A percentile compares a stretch with the other conserved stretches of the same genome.
These are phyloP conservation scores for Oreortyx pictus DNA, from an alignment of 2,797 vertebrate genomes.

Conservation along the genomic window DNA sequence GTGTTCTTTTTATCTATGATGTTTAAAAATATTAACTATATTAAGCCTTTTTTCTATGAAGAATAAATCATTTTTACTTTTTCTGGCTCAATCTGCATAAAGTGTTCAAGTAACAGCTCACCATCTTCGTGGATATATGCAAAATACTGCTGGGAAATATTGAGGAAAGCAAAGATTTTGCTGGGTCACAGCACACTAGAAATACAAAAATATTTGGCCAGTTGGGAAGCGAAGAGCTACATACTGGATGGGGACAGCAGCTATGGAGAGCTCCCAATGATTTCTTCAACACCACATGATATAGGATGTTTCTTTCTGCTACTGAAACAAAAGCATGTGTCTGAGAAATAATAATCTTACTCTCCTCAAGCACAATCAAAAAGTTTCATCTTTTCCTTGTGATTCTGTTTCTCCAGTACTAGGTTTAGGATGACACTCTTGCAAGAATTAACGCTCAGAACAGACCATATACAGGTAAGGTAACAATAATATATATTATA, in stretches of 20 bases:
- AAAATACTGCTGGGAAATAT: not conserved
- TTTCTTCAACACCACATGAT: not conserved
- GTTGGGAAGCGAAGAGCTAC: not conserved
- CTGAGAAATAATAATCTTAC: not conserved
- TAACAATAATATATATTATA: no score
- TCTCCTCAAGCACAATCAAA: not conserved
- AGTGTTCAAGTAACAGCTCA: conserved; percentile 15
- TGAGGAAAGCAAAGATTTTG: not conserved
- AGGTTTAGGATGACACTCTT: not conserved
- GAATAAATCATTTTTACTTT: not conserved
- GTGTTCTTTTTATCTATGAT: not conserved
- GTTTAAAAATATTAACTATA: not conserved
- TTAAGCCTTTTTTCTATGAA: not conserved
- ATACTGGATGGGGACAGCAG: not conserved
- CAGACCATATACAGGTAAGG: not conserved
- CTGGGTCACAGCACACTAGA: not conserved
- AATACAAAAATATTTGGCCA: not conserved
- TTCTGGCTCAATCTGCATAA: not conserved
- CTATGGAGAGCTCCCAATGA: not conserved
- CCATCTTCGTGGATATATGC: not conserved
- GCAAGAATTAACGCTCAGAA: not conserved
- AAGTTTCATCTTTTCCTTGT: not conserved
- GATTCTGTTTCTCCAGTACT: not conserved
- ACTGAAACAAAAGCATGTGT: not conserved
- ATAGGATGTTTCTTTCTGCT: not conserved